phyloP scores from a whole-genome alignment of 1,140 invertebrate genomes.

The Augochlora pura region DNA sequence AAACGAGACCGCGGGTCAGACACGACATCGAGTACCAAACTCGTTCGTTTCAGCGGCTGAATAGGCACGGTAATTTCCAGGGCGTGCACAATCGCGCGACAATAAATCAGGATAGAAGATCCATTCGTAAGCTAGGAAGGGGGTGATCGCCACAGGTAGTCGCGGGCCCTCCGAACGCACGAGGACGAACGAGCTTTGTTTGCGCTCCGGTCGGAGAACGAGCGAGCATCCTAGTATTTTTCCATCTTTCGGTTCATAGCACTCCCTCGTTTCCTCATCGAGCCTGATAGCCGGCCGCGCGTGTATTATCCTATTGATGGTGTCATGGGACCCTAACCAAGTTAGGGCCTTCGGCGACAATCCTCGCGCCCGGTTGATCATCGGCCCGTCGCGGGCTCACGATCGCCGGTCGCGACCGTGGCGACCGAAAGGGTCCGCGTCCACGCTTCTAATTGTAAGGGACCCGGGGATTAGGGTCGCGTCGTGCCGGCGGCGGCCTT shows the following conservation, averaged over 20 bases:
- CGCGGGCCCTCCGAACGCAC: background rate
- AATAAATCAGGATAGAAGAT: background rate
- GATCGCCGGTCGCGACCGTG: constrained; percentile 9
- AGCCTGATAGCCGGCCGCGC: background rate
- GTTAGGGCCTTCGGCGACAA: constrained; percentile 29
- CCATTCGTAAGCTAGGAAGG: no score
- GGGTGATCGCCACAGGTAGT: background rate
- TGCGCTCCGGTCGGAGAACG: background rate
- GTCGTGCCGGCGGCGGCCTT: constrained; percentile 40
- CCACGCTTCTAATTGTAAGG: constrained; percentile 36
- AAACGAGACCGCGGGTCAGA: no score
- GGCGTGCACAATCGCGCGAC: no score
- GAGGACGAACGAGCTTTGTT: background rate
- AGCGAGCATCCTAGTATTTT: background rate
- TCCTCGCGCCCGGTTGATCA: constrained; percentile 40
- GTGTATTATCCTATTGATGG: constrained; percentile 48
- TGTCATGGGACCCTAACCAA: constrained; percentile 4
- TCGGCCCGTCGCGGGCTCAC: constrained; percentile 15
- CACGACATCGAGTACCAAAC: background rate
- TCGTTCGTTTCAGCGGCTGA: no score
- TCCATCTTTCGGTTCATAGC: background rate
- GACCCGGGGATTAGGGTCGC: constrained; percentile 54
- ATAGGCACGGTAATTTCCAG: background rate
- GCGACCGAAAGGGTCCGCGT: constrained; percentile 42
- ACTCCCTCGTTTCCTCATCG: constrained; percentile 1